These are phyloP conservation scores for Cheilosia vernalis DNA, from an alignment of 2,888 invertebrate genomes.

Conservation along the genomic window DNA sequence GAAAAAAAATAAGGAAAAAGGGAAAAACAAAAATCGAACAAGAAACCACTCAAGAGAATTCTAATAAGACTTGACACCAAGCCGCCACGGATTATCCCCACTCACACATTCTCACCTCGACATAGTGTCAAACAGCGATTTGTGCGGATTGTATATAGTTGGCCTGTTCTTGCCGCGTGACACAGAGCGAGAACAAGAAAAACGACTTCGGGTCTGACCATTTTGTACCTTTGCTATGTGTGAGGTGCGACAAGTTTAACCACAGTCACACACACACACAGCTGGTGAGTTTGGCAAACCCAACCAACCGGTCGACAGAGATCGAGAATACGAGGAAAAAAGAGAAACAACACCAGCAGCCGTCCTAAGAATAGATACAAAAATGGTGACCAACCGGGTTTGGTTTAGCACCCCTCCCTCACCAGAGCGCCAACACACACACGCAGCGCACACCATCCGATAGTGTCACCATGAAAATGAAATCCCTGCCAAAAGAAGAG, in stretches of 20 bases:
- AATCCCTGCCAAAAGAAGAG: constrained; percentile 52
- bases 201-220: constrained; percentile 65
- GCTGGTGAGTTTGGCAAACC: constrained; percentile 27
- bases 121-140: constrained; percentile 76
- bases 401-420: constrained; percentile 70
- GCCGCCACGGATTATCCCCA: constrained; percentile 78
- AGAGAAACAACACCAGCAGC: constrained; percentile 57
- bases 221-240: constrained; percentile 58
- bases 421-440: constrained; percentile 51
- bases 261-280: constrained; percentile 77
- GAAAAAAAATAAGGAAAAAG: not conserved
- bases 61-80: constrained; percentile 75
- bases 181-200: constrained; percentile 76
- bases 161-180: constrained; percentile 71
- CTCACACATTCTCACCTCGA: constrained; percentile 77
- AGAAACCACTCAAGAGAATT: constrained; percentile 76
- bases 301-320: constrained; percentile 72
- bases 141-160: constrained; percentile 61
- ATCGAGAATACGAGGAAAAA: constrained; percentile 55
- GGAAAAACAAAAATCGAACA: constrained; percentile 48
- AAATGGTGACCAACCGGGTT: constrained; percentile 75
- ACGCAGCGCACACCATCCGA: constrained; percentile 20
- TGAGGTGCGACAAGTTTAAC: constrained; percentile 80
- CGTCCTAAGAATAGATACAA: constrained; percentile 71
- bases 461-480: constrained; percentile 55